Percentiles rank a stretch among this genome's conserved stretches.
Evolutionary conservation across 2,797 vertebrate genomes (phyloP).

Genomic region (Chanos chanos): DNA sequence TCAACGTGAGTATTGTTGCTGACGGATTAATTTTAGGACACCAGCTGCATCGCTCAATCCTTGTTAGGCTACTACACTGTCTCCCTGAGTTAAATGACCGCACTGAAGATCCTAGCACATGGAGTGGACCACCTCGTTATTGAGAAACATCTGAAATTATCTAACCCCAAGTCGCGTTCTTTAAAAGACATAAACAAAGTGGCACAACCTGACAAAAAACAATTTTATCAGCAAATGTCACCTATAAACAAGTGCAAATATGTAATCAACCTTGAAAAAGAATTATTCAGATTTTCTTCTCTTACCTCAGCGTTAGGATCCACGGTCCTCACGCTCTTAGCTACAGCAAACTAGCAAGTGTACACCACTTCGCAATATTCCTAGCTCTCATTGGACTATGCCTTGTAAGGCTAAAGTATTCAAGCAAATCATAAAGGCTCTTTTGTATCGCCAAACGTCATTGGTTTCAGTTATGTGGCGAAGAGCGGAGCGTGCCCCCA

Average conservation of each 20-base stretch:
- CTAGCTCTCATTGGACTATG: slow-evolving; percentile 27
- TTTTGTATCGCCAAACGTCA: not conserved
- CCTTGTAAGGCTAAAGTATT: not conserved
- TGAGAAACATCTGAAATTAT: slow-evolving; percentile 25
- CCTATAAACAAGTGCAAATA: too few species aligned
- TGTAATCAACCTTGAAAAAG: too few species aligned
- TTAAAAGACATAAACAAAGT: too few species aligned
- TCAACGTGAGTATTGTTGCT: too few species aligned
- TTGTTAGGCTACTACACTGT: slow-evolving; percentile 8
- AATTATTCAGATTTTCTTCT: slow-evolving; percentile 3
- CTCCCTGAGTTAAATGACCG: not conserved
- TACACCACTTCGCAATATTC: slow-evolving; percentile 18
- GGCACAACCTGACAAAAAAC: too few species aligned
- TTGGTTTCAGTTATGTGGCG: slow-evolving; percentile 19
- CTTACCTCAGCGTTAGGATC: slow-evolving; percentile 31
- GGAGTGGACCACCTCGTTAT: not conserved
- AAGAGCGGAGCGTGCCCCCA: too few species aligned
- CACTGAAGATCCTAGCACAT: slow-evolving; percentile 24
- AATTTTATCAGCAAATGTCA: too few species aligned
- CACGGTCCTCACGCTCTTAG: slow-evolving; percentile 36
- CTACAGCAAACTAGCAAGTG: slow-evolving; percentile 29
- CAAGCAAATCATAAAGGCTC: slow-evolving; percentile 8
- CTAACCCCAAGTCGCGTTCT: not conserved
- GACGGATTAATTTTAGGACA: too few species aligned
- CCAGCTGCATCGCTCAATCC: not conserved